Base-by-base conservation (phyloP, 2,797 vertebrate genomes). In the Synanceia verrucosa region DNA sequence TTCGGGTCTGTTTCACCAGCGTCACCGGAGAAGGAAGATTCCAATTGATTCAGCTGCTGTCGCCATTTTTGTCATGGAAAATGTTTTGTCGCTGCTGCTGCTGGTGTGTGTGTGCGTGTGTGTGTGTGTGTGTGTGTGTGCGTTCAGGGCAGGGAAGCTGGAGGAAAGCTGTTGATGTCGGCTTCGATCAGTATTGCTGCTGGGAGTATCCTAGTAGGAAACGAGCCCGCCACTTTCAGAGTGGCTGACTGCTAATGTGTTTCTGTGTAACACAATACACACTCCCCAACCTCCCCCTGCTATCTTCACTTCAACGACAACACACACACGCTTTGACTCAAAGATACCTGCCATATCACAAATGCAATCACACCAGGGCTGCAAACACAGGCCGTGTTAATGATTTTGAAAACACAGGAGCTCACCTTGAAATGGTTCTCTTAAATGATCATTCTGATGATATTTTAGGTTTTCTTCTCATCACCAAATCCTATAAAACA, bases 201-300 rank as follows among this genome's bases (percentile, higher is more conserved):
- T 81, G 80, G 41, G 74, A 88, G 78, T 82, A 77, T 89, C 86
- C 73, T 79, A 11, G 55, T 67, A 75, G 82, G 81, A 83, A 85
- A 82, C 33, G 46, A 81, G 73, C 6, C 44, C 43, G 62, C 66
- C 71, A 57, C 72, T 75, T 83, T 84, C 71, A 76, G 73, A 88
- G 78, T 52, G 57, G 63, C 74, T 76, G 77, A 37, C 69, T 88
- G 78, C 85, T 91, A 90, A 91, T 86, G 88, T 80, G 73, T 78
- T 88, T 68, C 81, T 74, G 63, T 88, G 85, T 84, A 89, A 89
- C 81, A 91, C 80, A 76, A 86, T 85, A 79, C 76, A 84, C 59
- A 53, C 21, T 9, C 80, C 63, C 62, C 53, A 24, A 59, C 71
- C 56, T 61, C 33, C 2, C 26, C 6, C 46, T 26, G 19, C 62